phyloP scores from a whole-genome alignment of 2,888 invertebrate genomes.

The Diachrysia chrysitis region DNA sequence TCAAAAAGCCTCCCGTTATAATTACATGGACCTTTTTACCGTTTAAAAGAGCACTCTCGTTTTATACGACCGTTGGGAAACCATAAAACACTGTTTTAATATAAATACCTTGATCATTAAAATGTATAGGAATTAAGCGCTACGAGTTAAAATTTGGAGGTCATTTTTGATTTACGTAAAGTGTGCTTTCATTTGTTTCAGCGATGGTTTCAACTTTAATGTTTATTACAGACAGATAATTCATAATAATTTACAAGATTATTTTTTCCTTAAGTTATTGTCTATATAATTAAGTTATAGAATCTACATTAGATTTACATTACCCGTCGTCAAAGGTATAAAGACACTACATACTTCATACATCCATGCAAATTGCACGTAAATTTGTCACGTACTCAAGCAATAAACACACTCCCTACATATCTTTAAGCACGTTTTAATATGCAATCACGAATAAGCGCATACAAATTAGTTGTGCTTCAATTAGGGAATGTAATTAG shows the following conservation, averaged over 20 bases:
- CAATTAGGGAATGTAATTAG: conserved; percentile 78
- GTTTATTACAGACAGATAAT: too few relatives aligned
- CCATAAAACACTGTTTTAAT: conserved; percentile 57
- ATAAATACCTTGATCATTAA: conserved; percentile 61
- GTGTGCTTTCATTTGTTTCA: not conserved
- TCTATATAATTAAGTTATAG: too few relatives aligned
- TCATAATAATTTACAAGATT: too few relatives aligned
- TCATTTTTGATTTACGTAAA: conserved; percentile 6
- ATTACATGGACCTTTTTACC: conserved; percentile 66
- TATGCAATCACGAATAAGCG: conserved; percentile 41
- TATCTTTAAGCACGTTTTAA: conserved; percentile 36
- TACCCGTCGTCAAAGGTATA: not conserved
- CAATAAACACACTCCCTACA: conserved; percentile 13
- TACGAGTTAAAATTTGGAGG: conserved; percentile 36
- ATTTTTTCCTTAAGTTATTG: too few relatives aligned
- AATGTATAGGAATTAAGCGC: conserved; percentile 44
- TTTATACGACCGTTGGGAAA: conserved; percentile 60
- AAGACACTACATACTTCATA: not conserved
- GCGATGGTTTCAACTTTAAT: not conserved
- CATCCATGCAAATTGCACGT: conserved; percentile 3
- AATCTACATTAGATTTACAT: too few relatives aligned
- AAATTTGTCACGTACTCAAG: conserved; percentile 17
- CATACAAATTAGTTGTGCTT: conserved; percentile 70
- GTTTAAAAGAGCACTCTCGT: conserved; percentile 60
- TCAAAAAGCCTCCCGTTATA: conserved; percentile 63